Evolutionary conservation across 2,888 invertebrate genomes (phyloP), one percentile per base, ranked within the genome.

Genomic region (Spialia ferax): DNA sequence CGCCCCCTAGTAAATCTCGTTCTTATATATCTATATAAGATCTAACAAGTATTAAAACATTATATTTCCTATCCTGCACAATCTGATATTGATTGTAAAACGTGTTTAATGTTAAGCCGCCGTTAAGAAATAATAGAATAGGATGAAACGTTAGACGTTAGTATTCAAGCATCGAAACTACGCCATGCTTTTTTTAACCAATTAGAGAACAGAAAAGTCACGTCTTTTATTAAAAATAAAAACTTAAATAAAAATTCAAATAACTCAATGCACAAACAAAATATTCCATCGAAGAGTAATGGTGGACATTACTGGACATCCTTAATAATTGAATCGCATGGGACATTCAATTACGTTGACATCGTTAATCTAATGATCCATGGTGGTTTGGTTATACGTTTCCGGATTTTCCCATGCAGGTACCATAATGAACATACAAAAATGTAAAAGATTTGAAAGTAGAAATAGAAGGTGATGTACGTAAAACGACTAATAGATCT

Each of bases 281-380:
- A 45, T 45, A 45, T 45, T 45, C 45, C 8, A 45, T 18, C 15
- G 45, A 18, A 45, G 45, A 18, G 11, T 57, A 59, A 65, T 54
- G 52, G 18, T 18, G 20, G n/a, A 1, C 29, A 65, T 59, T 54
- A 70, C 50, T 63, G 68, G 60, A 64, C 52, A 68, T 65, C 66
- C 73, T 73, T 89, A 92, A 91, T 87, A 90, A 87, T 87, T 77
- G 75, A 71, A 87, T 93, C 74, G 92, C 93, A 91, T 93, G 93
- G 81, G 83, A 79, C 84, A 76, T 77, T 80, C 89, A 83, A 91
- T 93, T 92, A 91, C 69, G 73, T 75, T 71, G 86, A 87, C 88
- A 85, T 88, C 85, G 81, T 91, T 89, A 89, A 92, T 89, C 88
- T 91, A 93, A 93, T 87, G 91, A 87, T 83, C 88, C 88, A 70